Conservation (phyloP, 2,888 invertebrate species). For the Patella caerulea region DNA sequence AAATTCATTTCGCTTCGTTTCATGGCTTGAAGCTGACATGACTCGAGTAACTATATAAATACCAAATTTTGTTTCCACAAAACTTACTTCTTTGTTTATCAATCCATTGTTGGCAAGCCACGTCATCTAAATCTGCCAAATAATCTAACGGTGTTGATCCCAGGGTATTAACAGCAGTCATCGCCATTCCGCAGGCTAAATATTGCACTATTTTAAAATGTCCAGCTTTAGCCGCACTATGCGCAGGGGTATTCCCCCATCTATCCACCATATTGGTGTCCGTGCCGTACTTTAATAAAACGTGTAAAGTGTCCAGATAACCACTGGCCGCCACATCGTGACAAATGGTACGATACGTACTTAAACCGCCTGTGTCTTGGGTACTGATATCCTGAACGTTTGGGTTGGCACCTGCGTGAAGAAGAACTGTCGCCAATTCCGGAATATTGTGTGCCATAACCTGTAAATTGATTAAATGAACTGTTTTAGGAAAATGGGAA, state of each 20-base stretch:
- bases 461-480: slow-evolving; percentile 1
- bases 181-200: slow-evolving; percentile 21
- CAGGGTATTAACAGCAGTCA: slow-evolving; percentile 10
- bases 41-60: too few species aligned
- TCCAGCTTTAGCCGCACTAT: slow-evolving; percentile 29
- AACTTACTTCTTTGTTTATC: slow-evolving; percentile 21
- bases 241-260: slow-evolving; percentile 31
- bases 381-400: slow-evolving; percentile 22
- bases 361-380: slow-evolving; percentile 3
- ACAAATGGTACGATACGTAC: slow-evolving; percentile 27
- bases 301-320: slow-evolving; percentile 19
- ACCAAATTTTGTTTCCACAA: too few species aligned
- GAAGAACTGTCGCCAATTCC: slow-evolving; percentile 26
- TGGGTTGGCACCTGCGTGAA: slow-evolving; percentile 27
- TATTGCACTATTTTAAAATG: slow-evolving; percentile 25
- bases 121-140: slow-evolving; percentile 18
- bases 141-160: slow-evolving; percentile 22
- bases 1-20: too few species aligned
- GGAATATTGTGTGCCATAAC: slow-evolving; percentile 27
- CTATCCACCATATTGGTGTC: slow-evolving; percentile 25
- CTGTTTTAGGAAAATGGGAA: too few species aligned
- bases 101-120: slow-evolving; percentile 24
- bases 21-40: too few species aligned
- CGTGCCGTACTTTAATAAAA: slow-evolving; percentile 27
- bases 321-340: slow-evolving; percentile 33